Evolutionary conservation across 2,888 invertebrate genomes (phyloP).

Genomic region (Andrena camellia): DNA sequence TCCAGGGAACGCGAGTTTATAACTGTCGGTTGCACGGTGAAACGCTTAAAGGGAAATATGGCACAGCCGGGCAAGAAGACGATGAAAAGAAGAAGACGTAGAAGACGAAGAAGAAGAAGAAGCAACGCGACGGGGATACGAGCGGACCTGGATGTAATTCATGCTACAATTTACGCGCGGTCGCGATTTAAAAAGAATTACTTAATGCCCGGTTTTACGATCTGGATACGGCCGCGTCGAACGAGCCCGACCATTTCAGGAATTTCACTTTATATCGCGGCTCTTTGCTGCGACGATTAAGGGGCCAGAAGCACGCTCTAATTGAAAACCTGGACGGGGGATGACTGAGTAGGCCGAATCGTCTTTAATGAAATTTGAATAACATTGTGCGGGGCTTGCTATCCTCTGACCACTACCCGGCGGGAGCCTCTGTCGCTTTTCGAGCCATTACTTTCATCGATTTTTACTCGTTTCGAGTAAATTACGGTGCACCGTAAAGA

Average conservation of each 20-base stretch:
- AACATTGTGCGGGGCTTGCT: neutral
- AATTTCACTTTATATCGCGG: conserved; percentile 23
- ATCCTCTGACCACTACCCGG: neutral
- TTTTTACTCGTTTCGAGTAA: neutral
- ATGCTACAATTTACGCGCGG: conserved; percentile 42
- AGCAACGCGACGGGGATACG: conserved; percentile 11
- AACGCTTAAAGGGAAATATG: conserved; percentile 33
- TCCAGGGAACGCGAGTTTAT: conserved; percentile 55
- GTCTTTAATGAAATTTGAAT: conserved; percentile 10
- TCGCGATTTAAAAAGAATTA: conserved; percentile 14
- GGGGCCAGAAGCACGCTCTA: conserved; percentile 13
- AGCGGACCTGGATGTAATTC: conserved; percentile 36
- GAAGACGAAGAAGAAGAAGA: neutral
- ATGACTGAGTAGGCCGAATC: neutral
- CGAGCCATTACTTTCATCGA: neutral
- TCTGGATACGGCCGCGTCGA: conserved; percentile 18
- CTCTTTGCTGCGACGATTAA: conserved; percentile 32
- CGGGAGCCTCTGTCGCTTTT: neutral
- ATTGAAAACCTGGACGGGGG: conserved; percentile 19
- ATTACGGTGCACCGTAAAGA: neutral
- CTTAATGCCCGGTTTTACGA: conserved; percentile 42
- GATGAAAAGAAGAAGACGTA: conserved; percentile 17
- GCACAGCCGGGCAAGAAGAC: neutral
- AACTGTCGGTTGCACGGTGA: conserved; percentile 54
- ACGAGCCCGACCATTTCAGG: conserved; percentile 23